A percentile compares a stretch with the other conserved stretches of the same genome.
phyloP scores from a whole-genome alignment of 2,113 vertebrate genomes.

The Etheostoma cragini region DNA sequence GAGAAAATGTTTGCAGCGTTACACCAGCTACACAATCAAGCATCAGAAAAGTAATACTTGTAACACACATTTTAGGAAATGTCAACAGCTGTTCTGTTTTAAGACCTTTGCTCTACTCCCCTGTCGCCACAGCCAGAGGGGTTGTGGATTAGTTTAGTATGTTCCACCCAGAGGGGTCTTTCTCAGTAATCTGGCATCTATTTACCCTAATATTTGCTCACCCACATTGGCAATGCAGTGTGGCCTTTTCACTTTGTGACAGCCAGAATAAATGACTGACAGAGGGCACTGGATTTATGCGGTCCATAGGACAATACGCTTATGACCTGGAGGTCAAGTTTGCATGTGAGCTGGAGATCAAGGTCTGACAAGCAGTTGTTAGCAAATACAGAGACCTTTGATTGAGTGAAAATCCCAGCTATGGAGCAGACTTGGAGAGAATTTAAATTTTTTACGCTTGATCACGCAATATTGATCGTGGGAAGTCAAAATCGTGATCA shows the following conservation, averaged over 20 bases:
- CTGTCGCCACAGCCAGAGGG: conserved; percentile 36
- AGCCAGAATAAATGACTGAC: conserved; percentile 19
- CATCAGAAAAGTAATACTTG: conserved; percentile 17
- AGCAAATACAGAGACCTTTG: conserved; percentile 25
- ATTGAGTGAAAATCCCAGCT: conserved; percentile 7
- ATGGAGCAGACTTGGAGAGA: conserved; percentile 3
- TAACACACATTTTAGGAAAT: conserved; percentile 51
- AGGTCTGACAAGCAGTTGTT: conserved; percentile 32
- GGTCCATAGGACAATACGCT: background rate
- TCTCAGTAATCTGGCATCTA: conserved; percentile 47
- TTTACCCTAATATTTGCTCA: conserved; percentile 57
- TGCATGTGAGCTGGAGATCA: conserved; percentile 32
- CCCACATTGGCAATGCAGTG: conserved; percentile 24
- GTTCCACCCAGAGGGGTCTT: conserved; percentile 49
- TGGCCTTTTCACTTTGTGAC: conserved; percentile 55
- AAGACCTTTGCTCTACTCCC: conserved; percentile 47
- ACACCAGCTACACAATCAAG: conserved; percentile 15
- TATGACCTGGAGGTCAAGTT: conserved; percentile 28
- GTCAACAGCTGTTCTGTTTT: conserved; percentile 59
- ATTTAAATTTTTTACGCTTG: too few relatives aligned
- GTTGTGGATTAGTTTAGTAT: conserved; percentile 54
- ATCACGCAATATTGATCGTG: too few relatives aligned
- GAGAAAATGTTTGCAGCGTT: conserved; percentile 10
- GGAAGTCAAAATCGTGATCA: too few relatives aligned
- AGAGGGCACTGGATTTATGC: conserved; percentile 17